Evolutionary conservation across 2,113 vertebrate species (phyloP).

Genomic region (Cardinalis cardinalis): DNA sequence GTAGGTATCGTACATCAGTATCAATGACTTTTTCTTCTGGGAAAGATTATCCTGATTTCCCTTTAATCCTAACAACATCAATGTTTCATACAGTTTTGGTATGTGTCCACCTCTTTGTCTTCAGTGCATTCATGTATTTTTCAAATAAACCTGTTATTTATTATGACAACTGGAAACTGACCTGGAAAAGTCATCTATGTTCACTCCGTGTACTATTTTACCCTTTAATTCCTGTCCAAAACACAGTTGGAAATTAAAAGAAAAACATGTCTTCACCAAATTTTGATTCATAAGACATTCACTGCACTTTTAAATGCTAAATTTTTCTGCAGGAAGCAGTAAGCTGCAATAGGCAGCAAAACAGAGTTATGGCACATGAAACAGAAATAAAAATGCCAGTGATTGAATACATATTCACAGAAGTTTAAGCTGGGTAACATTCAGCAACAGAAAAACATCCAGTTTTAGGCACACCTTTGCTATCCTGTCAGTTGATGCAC

Average conservation of each 20-base stretch:
- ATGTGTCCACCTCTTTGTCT: not conserved
- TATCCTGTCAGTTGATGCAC: not conserved
- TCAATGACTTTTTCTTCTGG: not conserved
- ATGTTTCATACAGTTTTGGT: not conserved
- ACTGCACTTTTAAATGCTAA: not conserved
- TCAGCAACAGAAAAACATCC: not conserved
- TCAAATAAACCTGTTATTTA: not conserved
- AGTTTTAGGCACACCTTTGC: not conserved
- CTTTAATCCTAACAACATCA: not conserved
- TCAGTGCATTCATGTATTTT: not conserved
- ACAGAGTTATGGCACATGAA: not conserved
- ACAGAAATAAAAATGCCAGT: not conserved
- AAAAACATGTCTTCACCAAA: not conserved
- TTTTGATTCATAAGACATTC: not conserved
- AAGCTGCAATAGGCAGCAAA: not conserved
- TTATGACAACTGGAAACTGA: not conserved
- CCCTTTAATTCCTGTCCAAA: not conserved
- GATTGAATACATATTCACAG: not conserved
- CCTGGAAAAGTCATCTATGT: not conserved
- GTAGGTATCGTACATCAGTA: not conserved
- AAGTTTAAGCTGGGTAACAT: not conserved
- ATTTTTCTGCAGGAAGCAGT: not conserved
- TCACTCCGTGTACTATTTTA: not conserved
- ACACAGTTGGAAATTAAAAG: not conserved
- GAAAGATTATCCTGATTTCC: not conserved